These are phyloP conservation scores for Alsophila aescularia DNA, from an alignment of 2,888 invertebrate species.

Conservation along the genomic window DNA sequence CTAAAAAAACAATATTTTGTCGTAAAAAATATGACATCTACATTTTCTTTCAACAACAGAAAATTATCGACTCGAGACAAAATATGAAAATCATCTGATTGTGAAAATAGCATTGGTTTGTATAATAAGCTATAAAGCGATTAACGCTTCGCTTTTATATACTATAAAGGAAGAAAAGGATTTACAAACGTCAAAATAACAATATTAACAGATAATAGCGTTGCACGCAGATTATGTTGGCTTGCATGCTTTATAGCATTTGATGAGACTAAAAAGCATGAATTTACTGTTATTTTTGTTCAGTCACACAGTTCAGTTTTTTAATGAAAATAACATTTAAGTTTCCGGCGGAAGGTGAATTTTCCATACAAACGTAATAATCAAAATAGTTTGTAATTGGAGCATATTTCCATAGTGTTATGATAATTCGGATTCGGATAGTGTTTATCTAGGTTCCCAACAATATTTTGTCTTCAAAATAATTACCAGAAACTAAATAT, in stretches of 20 bases:
- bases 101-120: constrained; percentile 98
- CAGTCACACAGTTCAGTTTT: constrained; percentile 13
- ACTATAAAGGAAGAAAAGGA: constrained; percentile 27
- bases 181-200: not conserved
- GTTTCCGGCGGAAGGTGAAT: too few species aligned
- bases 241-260: constrained; percentile 36
- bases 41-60: constrained; percentile 86
- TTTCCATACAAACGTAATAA: not conserved
- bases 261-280: constrained; percentile 16
- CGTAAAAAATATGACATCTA: constrained; percentile 56
- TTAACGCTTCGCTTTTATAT: constrained; percentile 65
- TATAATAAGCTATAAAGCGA: constrained; percentile 67
- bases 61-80: constrained; percentile 98
- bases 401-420: too few species aligned
- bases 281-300: constrained; percentile 11
- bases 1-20: constrained; percentile 36
- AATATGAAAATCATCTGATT: constrained; percentile 98
- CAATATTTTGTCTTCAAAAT: too few species aligned
- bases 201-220: not conserved
- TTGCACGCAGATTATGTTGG: constrained; percentile 36
- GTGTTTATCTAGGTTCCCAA: too few species aligned
- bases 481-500: too few species aligned
- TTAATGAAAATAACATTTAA: not conserved
- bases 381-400: too few species aligned
- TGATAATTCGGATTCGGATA: too few species aligned